Evolutionary conservation across 1,140 invertebrate species (phyloP).

Genomic region (Aphis gossypii): DNA sequence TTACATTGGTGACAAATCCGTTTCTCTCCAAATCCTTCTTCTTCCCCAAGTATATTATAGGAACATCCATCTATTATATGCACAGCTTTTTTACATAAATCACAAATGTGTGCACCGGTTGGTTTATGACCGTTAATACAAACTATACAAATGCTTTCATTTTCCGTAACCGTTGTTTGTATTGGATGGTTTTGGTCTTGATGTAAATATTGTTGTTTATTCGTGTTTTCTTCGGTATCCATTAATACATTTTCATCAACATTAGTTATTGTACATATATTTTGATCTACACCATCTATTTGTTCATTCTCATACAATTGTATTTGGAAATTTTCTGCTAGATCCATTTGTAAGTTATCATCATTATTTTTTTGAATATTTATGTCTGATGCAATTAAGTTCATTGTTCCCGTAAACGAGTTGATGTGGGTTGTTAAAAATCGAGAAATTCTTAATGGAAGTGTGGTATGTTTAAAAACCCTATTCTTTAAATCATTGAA

Average conservation of each 20-base stretch:
- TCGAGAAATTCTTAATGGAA: background rate
- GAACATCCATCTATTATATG: conserved; percentile 17
- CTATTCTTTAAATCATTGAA: conserved; percentile 16
- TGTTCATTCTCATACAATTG: background rate
- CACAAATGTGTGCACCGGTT: background rate
- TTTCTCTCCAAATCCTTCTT: conserved; percentile 11
- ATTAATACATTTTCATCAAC: no score
- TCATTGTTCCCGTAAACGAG: background rate
- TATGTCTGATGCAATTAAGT: background rate
- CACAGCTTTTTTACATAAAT: conserved; percentile 1
- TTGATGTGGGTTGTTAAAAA: conserved; percentile 30
- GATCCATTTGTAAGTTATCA: background rate
- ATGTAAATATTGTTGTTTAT: background rate
- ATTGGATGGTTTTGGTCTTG: background rate
- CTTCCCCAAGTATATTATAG: background rate
- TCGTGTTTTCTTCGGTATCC: background rate
- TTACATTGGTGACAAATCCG: conserved; percentile 30
- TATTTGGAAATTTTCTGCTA: background rate
- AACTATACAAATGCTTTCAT: background rate
- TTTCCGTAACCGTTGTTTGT: background rate
- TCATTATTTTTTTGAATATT: background rate
- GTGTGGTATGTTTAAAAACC: conserved; percentile 9
- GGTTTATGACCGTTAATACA: conserved; percentile 1
- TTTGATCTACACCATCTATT: background rate
- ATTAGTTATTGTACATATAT: background rate